These are phyloP conservation scores for Cyanocitta stelleri DNA, from an alignment of 2,113 vertebrate species.

Conservation along the genomic window DNA sequence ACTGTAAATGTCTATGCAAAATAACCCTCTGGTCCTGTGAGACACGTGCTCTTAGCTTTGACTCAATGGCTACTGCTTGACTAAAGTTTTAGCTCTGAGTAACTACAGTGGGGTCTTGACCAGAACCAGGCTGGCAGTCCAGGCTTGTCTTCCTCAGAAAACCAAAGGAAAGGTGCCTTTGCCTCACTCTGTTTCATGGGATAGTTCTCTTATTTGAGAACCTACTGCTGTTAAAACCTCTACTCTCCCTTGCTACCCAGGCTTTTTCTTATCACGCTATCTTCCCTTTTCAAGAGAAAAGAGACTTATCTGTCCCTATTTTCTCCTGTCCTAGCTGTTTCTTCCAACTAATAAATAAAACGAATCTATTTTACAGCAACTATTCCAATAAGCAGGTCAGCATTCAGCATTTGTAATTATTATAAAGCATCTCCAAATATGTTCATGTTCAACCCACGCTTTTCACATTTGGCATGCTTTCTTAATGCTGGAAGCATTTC, in stretches of 20 bases:
- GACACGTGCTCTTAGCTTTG: not conserved
- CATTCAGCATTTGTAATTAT: not conserved
- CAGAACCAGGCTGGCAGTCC: not conserved
- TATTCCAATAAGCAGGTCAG: not conserved
- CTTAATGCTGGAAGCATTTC: constrained; percentile 31
- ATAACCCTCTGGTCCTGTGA: not conserved
- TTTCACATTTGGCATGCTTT: constrained; percentile 21
- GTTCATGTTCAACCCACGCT: not conserved
- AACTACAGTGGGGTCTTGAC: not conserved
- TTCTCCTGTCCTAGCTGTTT: not conserved
- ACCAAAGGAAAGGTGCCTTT: not conserved
- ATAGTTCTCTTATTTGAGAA: not conserved
- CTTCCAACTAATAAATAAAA: not conserved
- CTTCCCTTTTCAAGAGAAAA: not conserved
- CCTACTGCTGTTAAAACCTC: not conserved
- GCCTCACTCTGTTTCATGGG: not conserved
- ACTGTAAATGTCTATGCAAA: not conserved
- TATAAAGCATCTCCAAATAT: not conserved
- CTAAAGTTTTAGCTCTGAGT: not conserved
- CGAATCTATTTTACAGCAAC: not conserved
- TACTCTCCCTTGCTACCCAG: not conserved
- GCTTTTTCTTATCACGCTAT: not conserved
- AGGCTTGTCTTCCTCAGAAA: not conserved
- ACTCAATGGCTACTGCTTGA: not conserved
- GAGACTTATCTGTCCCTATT: not conserved